Conservation (phyloP, 2,888 invertebrate species). For the Diaphora mendica region DNA sequence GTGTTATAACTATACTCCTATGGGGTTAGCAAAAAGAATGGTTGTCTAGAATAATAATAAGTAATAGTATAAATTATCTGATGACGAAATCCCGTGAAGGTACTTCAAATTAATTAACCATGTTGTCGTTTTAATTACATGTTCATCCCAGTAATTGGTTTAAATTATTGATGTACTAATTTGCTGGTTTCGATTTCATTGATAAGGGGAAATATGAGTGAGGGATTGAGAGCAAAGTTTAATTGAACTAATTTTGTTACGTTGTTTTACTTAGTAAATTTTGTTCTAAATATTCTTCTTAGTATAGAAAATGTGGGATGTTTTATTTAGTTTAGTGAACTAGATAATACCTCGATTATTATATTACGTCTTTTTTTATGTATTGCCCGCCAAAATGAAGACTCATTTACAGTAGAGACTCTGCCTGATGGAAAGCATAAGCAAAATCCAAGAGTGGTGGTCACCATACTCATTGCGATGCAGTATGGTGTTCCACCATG, state of each 20-base stretch:
- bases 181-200: constrained; percentile 29
- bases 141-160: constrained; percentile 39
- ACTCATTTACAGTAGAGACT: no score
- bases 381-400: no score
- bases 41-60: background rate
- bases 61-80: background rate
- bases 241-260: constrained; percentile 4
- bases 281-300: background rate
- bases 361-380: no score
- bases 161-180: constrained; percentile 48
- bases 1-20: background rate
- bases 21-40: background rate
- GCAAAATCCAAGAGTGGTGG: no score
- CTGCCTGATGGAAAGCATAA: no score
- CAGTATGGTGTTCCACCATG: no score
- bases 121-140: constrained; percentile 42
- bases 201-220: constrained; percentile 19
- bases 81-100: background rate
- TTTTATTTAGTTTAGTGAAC: no score
- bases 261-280: background rate
- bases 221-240: constrained; percentile 14
- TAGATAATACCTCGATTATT: no score
- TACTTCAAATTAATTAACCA: constrained; percentile 24
- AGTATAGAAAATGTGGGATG: no score
- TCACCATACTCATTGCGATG: no score